Conservation (phyloP, 2,113 vertebrate species). For the Gobius niger region DNA sequence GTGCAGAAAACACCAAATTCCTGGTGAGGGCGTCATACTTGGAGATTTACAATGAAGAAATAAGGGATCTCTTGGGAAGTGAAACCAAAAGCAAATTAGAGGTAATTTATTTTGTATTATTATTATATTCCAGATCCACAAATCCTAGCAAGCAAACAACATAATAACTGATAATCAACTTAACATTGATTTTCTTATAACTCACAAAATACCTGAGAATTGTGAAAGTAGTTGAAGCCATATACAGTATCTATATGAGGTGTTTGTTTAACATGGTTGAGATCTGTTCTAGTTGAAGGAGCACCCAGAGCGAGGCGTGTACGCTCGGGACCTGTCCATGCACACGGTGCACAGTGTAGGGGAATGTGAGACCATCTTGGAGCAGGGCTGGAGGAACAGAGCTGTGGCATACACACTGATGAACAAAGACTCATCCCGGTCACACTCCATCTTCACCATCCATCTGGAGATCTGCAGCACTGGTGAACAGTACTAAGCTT, state of each 20-base stretch:
- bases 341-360: conserved; percentile 80
- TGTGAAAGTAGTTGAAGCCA: not conserved
- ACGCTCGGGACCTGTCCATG: conserved; percentile 84
- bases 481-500: conserved; percentile 59
- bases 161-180: not conserved
- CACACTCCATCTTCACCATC: conserved; percentile 89
- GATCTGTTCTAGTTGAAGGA: conserved; percentile 84
- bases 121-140: not conserved
- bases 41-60: conserved; percentile 91
- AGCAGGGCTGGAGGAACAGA: conserved; percentile 84
- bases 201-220: not conserved
- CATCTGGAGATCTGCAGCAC: conserved; percentile 83
- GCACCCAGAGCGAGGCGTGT: conserved; percentile 83
- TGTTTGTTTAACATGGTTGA: conserved; percentile 9
- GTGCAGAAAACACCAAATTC: conserved; percentile 88
- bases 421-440: conserved; percentile 89
- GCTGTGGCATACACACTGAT: conserved; percentile 85
- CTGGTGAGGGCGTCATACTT: conserved; percentile 86
- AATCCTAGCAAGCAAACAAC: not conserved
- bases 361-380: conserved; percentile 85
- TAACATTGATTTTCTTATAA: not conserved
- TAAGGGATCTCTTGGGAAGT: conserved; percentile 83
- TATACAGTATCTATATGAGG: not conserved
- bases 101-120: conserved; percentile 66
- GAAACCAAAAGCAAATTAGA: conserved; percentile 89